phyloP scores from a whole-genome alignment of 2,113 vertebrate genomes.

The Axis porcinus region DNA sequence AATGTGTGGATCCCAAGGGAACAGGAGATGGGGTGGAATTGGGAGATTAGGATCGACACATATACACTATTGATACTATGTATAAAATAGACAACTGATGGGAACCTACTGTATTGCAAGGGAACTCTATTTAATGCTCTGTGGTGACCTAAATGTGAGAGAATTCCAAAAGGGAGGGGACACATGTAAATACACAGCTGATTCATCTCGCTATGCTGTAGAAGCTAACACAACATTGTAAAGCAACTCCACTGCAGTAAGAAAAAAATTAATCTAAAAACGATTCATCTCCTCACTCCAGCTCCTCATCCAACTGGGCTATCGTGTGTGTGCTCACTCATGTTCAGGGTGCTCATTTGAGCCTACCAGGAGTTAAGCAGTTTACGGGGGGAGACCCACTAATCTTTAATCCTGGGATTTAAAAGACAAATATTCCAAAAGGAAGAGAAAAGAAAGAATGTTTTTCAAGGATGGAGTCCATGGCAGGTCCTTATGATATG shows the following conservation, averaged over 20 bases:
- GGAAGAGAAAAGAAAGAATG: not conserved
- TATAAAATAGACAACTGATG: not conserved
- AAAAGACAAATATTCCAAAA: not conserved
- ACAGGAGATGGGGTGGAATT: not conserved
- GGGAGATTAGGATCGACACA: not conserved
- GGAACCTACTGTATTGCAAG: not conserved
- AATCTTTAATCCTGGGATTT: not conserved
- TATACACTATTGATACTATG: not conserved
- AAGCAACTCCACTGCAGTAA: not conserved
- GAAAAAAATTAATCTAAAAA: not conserved
- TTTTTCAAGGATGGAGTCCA: not conserved
- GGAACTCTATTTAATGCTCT: not conserved
- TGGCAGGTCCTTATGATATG: too few relatives aligned
- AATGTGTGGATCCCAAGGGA: not conserved
- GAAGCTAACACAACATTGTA: not conserved
- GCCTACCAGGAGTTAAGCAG: not conserved
- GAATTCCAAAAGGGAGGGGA: not conserved
- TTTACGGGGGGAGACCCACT: not conserved
- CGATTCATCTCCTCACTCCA: too few relatives aligned
- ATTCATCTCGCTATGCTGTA: not conserved
- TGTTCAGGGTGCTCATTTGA: not conserved
- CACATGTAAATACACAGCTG: not conserved
- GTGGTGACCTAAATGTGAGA: not conserved
- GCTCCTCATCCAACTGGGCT: not conserved
- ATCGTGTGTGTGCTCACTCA: not conserved